Conservation (phyloP, 1,140 invertebrate species). For the Drosophila funebris region DNA sequence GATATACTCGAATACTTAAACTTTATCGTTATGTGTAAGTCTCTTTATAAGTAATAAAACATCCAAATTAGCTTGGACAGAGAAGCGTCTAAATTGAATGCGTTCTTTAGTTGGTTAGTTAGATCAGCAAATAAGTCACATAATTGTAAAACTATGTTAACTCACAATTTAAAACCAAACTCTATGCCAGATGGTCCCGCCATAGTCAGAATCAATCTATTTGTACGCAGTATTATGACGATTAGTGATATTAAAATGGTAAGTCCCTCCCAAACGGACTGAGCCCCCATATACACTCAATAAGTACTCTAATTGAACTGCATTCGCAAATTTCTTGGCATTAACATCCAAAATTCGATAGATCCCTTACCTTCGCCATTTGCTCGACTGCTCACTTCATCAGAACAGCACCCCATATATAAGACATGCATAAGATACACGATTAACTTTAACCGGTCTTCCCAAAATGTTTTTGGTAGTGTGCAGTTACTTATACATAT, state of each 20-base stretch:
- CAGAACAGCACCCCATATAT: slow-evolving; percentile 19
- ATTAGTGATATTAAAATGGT: slow-evolving; percentile 99
- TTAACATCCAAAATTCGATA: slow-evolving; percentile 25
- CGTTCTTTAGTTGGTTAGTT: slow-evolving; percentile 49
- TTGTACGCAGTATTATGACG: slow-evolving; percentile 97
- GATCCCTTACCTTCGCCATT: slow-evolving; percentile 14
- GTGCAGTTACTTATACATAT: slow-evolving; percentile 27
- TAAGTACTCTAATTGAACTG: slow-evolving; percentile 23
- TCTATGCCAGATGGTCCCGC: slow-evolving; percentile 93
- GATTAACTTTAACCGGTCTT: slow-evolving; percentile 4
- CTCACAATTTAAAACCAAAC: slow-evolving; percentile 68
- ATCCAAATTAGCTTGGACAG: slow-evolving; percentile 47
- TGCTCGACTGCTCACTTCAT: slow-evolving; percentile 10
- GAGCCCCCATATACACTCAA: slow-evolving; percentile 7
- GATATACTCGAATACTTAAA: slow-evolving; percentile 22
- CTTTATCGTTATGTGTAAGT: slow-evolving; percentile 31
- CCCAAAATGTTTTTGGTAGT: slow-evolving; percentile 32
- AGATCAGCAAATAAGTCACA: slow-evolving; percentile 52
- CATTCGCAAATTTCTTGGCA: slow-evolving; percentile 23
- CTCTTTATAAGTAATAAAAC: slow-evolving; percentile 28
- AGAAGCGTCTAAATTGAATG: slow-evolving; percentile 1
- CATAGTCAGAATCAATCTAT: slow-evolving; percentile 97
- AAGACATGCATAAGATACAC: slow-evolving; percentile 13
- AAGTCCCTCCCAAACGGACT: slow-evolving; percentile 85
- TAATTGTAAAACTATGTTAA: slow-evolving; percentile 40